Conservation (phyloP, 2,113 vertebrate species). For the Cardinalis cardinalis region DNA sequence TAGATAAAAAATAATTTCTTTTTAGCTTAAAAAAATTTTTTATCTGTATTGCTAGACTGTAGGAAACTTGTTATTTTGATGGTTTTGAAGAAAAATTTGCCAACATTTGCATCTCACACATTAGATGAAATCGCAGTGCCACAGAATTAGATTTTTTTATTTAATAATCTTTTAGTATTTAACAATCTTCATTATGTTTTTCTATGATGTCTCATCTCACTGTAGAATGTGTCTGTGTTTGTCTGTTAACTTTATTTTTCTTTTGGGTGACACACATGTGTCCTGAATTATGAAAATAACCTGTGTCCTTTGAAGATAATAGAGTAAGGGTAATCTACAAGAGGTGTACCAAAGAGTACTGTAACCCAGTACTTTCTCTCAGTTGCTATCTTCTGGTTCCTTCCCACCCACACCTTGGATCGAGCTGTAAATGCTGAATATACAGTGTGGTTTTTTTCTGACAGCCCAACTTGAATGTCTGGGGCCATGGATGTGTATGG, state of each 20-base stretch:
- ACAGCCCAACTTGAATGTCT: not conserved
- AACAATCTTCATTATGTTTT: not conserved
- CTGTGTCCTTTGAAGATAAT: not conserved
- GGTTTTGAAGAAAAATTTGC: not conserved
- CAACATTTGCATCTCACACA: not conserved
- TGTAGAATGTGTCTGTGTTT: not conserved
- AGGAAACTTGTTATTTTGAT: not conserved
- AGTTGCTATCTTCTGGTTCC: not conserved
- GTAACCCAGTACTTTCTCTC: not conserved
- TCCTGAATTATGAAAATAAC: not conserved
- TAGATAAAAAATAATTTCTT: not conserved
- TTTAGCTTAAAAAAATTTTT: not conserved
- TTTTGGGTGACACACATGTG: not conserved
- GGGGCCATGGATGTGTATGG: not conserved
- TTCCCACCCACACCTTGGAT: not conserved
- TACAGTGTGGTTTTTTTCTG: not conserved
- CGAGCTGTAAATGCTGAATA: not conserved
- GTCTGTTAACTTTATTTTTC: not conserved
- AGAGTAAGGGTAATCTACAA: not conserved
- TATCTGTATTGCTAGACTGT: not conserved
- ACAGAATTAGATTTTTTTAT: not conserved
- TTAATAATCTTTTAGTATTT: not conserved
- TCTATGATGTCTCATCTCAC: not conserved
- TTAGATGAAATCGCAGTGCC: not conserved
- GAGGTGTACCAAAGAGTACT: not conserved